A percentile compares a stretch with the other conserved stretches of the same genome.
phyloP scores from a whole-genome alignment of 2,113 vertebrate genomes.

The Mesembrinibis cayennensis region DNA sequence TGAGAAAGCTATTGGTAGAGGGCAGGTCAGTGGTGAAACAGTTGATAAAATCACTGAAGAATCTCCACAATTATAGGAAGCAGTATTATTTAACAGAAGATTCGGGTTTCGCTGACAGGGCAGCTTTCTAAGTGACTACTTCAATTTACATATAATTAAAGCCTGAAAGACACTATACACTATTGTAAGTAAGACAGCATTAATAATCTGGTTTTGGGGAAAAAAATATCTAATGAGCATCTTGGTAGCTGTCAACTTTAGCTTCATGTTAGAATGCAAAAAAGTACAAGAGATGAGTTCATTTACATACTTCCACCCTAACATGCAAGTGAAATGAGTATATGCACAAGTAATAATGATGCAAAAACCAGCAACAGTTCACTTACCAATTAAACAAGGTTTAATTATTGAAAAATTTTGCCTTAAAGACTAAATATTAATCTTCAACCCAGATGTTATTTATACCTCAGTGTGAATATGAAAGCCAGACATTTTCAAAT shows the following conservation, averaged over 20 bases:
- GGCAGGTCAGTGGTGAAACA: background rate
- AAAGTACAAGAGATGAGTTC: background rate
- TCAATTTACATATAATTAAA: background rate
- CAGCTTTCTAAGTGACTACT: background rate
- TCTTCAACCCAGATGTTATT: slow-evolving; percentile 14
- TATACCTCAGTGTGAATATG: background rate
- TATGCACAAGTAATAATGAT: background rate
- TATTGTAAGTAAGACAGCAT: background rate
- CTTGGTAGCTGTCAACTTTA: background rate
- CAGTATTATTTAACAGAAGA: background rate
- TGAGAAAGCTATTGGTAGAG: background rate
- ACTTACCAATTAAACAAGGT: background rate
- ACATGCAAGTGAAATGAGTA: background rate
- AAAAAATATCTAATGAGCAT: background rate
- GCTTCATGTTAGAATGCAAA: background rate
- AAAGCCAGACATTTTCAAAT: slow-evolving; percentile 1
- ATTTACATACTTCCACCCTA: background rate
- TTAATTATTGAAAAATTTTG: background rate
- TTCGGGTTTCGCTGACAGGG: background rate
- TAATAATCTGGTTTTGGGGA: background rate
- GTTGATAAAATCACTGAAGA: background rate
- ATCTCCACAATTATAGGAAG: background rate
- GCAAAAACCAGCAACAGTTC: background rate
- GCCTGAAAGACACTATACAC: background rate
- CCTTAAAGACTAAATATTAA: background rate